Percentiles rank a stretch among this genome's conserved stretches.
These are phyloP conservation scores for Rotaria sp. DNA, from an alignment of 2,888 invertebrate genomes.

Conservation along the genomic window DNA sequence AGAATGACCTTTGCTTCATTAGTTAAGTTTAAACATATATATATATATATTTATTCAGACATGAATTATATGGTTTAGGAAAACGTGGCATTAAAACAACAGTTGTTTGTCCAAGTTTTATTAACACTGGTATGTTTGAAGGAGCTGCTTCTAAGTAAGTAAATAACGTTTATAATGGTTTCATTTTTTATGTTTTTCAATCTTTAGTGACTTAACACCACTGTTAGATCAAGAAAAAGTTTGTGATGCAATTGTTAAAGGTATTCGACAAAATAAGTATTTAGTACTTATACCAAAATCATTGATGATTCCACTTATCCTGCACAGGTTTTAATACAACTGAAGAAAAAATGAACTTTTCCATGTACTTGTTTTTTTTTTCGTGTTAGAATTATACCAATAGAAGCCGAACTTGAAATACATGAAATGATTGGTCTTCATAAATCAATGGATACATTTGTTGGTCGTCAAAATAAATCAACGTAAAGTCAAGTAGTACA, in stretches of 20 bases:
- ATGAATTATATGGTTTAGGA: constrained; percentile 44
- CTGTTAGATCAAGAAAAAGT: not conserved
- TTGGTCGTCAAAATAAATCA: not conserved
- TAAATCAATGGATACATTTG: no score
- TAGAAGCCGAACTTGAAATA: not conserved
- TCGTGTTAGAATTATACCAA: not conserved
- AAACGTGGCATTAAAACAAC: constrained; percentile 71
- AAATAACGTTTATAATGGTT: not conserved
- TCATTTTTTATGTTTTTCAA: no score
- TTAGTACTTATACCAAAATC: not conserved
- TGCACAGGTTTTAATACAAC: not conserved
- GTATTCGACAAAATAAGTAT: not conserved
- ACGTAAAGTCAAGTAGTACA: not conserved
- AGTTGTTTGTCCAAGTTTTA: constrained; percentile 85
- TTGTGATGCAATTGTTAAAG: not conserved
- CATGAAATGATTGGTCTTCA: not conserved
- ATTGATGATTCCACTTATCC: not conserved
- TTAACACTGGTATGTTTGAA: constrained; percentile 93
- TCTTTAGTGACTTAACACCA: not conserved
- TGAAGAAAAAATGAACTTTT: no score
- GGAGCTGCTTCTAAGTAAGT: constrained; percentile 55
- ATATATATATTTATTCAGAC: not conserved
- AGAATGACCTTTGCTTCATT: not conserved
- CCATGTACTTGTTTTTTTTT: no score
- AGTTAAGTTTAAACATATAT: constrained; percentile 63